phyloP scores from a whole-genome alignment of 2,888 invertebrate species.

The Calliopum simillimum region DNA sequence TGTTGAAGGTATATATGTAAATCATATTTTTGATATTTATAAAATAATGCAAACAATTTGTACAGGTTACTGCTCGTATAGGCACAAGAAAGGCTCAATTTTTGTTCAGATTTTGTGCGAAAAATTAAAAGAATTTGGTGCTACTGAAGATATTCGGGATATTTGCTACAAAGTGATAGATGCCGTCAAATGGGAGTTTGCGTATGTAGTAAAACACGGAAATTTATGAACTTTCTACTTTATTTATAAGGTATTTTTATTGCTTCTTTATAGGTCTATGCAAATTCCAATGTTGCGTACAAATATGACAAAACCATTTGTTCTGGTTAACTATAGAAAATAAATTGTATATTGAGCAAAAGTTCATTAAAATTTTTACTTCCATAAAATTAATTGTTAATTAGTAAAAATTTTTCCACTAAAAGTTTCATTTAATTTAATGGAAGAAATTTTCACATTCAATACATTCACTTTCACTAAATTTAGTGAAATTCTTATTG shows the following conservation, averaged over 20 bases:
- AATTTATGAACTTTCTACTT: neutral
- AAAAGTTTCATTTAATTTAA: no score
- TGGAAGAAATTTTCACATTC: no score
- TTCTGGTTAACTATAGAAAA: slow-evolving; percentile 34
- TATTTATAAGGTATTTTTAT: no score
- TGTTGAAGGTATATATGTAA: slow-evolving; percentile 29
- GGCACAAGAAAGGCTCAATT: slow-evolving; percentile 19
- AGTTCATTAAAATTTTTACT: no score
- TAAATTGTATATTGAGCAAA: neutral
- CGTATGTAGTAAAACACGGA: neutral
- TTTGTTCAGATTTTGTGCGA: slow-evolving; percentile 36
- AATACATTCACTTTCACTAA: no score
- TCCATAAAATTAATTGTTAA: no score
- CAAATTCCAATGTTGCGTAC: slow-evolving; percentile 41
- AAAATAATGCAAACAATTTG: no score
- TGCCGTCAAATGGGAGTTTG: slow-evolving; percentile 22
- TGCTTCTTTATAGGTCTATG: slow-evolving; percentile 18
- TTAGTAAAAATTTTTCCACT: no score
- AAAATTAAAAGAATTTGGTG: slow-evolving; percentile 27
- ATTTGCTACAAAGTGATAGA: slow-evolving; percentile 31
- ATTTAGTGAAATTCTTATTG: no score
- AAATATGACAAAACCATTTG: slow-evolving; percentile 34
- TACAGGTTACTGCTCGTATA: slow-evolving; percentile 38
- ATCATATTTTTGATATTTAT: no score
- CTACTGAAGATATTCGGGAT: slow-evolving; percentile 22